A percentile compares a stretch with the other conserved stretches of the same genome.
Evolutionary conservation across 1,140 invertebrate species (phyloP).

Genomic region (Glossosoma conforme): DNA sequence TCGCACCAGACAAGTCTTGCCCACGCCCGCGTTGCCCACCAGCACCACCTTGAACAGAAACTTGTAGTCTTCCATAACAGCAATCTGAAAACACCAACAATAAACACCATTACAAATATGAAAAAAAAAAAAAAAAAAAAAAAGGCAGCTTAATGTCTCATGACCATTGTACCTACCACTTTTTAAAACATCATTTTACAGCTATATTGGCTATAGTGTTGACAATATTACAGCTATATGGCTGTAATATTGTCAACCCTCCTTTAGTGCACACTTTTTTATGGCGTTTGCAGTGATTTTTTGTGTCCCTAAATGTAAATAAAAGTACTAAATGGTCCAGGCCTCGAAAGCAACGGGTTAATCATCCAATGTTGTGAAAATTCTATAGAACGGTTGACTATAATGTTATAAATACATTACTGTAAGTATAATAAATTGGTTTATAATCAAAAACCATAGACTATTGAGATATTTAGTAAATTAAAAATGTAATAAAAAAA

Average conservation of each 20-base stretch:
- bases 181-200: not conserved
- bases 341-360: too few species aligned
- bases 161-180: not conserved
- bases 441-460: too few species aligned
- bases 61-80: slow-evolving; percentile 92
- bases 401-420: too few species aligned
- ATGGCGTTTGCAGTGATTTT: too few species aligned
- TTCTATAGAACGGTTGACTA: too few species aligned
- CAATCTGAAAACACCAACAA: slow-evolving; percentile 18
- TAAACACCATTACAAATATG: not conserved
- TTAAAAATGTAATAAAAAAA: too few species aligned
- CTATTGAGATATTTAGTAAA: too few species aligned
- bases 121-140: not conserved
- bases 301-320: too few species aligned
- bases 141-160: not conserved
- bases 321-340: too few species aligned
- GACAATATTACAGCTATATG: not conserved
- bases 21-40: slow-evolving; percentile 92
- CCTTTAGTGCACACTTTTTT: too few species aligned
- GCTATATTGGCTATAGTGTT: not conserved
- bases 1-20: slow-evolving; percentile 89
- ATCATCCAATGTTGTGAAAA: too few species aligned
- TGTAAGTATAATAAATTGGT: too few species aligned
- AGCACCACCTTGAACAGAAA: slow-evolving; percentile 97
- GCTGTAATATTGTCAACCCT: not conserved